A percentile compares a stretch with the other conserved stretches of the same genome.
phyloP scores from a whole-genome alignment of 2,113 vertebrate genomes.

The Picathartes gymnocephalus region DNA sequence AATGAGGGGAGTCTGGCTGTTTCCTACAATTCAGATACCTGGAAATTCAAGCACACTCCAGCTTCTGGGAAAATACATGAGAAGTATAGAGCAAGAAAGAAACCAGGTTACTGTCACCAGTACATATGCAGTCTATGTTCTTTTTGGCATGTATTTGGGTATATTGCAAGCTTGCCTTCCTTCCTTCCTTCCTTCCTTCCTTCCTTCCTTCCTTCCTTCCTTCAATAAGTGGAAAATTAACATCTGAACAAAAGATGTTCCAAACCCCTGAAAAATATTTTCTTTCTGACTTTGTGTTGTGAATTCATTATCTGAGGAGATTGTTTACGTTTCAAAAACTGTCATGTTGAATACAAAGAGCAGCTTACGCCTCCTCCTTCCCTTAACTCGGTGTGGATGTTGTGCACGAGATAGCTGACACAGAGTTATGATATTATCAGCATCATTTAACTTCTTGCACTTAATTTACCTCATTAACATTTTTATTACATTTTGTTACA shows the following conservation, averaged over 20 bases:
- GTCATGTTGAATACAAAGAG: not conserved
- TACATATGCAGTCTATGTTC: not conserved
- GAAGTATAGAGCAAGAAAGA: not conserved
- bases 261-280: constrained; percentile 19
- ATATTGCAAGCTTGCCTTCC: not conserved
- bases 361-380: not conserved
- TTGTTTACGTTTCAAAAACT: constrained; percentile 33
- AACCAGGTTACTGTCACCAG: not conserved
- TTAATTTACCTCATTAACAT: constrained; percentile 41
- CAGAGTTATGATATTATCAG: not conserved
- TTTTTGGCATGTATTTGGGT: not conserved
- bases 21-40: not conserved
- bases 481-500: not conserved
- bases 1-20: not conserved
- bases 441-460: constrained; percentile 28
- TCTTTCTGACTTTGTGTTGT: constrained; percentile 26
- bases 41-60: not conserved
- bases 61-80: not conserved
- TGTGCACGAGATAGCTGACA: not conserved
- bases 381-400: not conserved
- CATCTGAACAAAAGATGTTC: constrained; percentile 28
- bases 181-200: no score
- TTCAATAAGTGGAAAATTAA: not conserved
- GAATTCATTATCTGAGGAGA: constrained; percentile 54
- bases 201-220: not conserved